Evolutionary conservation across 1,140 invertebrate species (phyloP).

Genomic region (Drosophila seguyi): DNA sequence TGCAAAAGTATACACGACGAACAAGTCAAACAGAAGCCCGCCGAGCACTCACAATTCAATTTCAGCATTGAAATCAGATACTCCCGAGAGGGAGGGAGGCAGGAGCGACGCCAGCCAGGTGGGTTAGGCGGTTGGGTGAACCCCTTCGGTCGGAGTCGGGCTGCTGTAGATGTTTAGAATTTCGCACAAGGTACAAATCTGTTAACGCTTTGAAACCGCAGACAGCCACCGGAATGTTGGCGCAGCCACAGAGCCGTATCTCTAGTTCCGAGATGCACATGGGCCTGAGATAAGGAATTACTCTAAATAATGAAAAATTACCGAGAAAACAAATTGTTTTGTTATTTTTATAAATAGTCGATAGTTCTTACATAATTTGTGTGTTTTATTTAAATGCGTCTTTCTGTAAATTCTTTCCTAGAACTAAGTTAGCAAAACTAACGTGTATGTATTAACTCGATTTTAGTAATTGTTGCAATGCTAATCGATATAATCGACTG

Average conservation of each 20-base stretch:
- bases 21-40: conserved; percentile 52
- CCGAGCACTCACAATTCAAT: conserved; percentile 64
- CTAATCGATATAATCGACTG: too few species aligned
- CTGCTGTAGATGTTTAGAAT: conserved; percentile 52
- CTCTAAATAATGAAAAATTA: conserved; percentile 13
- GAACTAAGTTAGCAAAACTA: too few species aligned
- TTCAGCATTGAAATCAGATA: conserved; percentile 77
- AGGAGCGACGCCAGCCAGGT: not conserved
- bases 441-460: too few species aligned
- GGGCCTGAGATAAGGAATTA: conserved; percentile 18
- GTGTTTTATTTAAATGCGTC: too few species aligned
- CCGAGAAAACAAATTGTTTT: not conserved
- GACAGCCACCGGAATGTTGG: conserved; percentile 70
- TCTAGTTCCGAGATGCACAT: conserved; percentile 18
- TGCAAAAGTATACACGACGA: conserved; percentile 13
- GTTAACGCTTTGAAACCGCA: conserved; percentile 60
- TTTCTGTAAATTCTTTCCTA: not conserved
- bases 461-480: too few species aligned
- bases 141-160: conserved; percentile 16
- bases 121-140: conserved; percentile 26
- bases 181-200: conserved; percentile 69
- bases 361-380: not conserved
- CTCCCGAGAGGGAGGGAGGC: conserved; percentile 13
- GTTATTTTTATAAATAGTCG: not conserved
- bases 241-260: conserved; percentile 44